phyloP scores from a whole-genome alignment of 2,797 vertebrate species.

The Rhinophrynus dorsalis region DNA sequence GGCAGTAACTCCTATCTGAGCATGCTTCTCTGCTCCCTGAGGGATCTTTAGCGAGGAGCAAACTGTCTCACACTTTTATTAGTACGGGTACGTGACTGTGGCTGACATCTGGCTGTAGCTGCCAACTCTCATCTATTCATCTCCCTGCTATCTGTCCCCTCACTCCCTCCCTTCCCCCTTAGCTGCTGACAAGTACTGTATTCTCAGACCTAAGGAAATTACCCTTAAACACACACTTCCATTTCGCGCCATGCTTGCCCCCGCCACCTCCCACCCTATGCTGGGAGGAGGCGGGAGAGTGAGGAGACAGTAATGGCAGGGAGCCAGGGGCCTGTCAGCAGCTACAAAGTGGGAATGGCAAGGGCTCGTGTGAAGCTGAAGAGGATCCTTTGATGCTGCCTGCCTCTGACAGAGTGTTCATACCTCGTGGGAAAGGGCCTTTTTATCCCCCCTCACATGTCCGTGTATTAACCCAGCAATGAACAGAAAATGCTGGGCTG shows the following conservation, averaged over 20 bases:
- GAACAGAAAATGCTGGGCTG: too few species aligned
- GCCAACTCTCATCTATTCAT: constrained; percentile 22
- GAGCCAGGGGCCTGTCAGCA: constrained; percentile 25
- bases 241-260: constrained; percentile 17
- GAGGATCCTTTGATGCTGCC: constrained; percentile 4
- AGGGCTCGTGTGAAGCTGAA: background rate
- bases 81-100: constrained; percentile 9
- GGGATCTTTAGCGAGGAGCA: constrained; percentile 11
- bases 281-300: background rate
- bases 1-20: background rate
- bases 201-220: constrained; percentile 39
- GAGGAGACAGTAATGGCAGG: constrained; percentile 7
- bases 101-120: constrained; percentile 27
- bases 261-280: constrained; percentile 27
- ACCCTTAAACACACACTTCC: constrained; percentile 33
- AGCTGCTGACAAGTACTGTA: constrained; percentile 43
- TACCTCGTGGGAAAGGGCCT: constrained; percentile 4
- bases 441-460: background rate
- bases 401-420: background rate
- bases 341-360: constrained; percentile 26
- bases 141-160: accelerated
- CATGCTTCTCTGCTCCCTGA: constrained; percentile 3
- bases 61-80: constrained; percentile 37
- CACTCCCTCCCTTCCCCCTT: background rate
- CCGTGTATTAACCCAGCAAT: background rate